phyloP scores from a whole-genome alignment of 2,797 vertebrate genomes.

The Avahi laniger region DNA sequence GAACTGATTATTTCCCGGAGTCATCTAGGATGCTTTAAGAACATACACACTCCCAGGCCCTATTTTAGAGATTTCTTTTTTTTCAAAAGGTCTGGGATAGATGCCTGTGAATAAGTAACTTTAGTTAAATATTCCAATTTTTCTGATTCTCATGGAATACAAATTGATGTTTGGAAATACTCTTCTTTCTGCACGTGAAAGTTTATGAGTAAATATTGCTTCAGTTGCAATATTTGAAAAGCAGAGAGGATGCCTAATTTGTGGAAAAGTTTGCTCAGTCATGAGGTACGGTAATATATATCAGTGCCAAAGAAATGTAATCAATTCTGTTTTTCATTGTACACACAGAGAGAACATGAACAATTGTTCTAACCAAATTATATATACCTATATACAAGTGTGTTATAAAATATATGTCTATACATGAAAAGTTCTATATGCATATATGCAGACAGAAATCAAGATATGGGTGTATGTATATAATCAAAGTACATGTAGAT shows the following conservation, averaged over 20 bases:
- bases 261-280: neutral
- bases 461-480: neutral
- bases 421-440: neutral
- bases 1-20: neutral
- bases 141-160: neutral
- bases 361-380: neutral
- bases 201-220: neutral
- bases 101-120: neutral
- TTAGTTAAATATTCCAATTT: neutral
- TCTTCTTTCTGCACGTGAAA: neutral
- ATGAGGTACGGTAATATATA: neutral
- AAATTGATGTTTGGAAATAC: neutral
- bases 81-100: neutral
- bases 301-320: neutral
- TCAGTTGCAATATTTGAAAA: neutral
- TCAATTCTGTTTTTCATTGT: neutral
- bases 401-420: neutral
- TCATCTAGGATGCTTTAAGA: neutral
- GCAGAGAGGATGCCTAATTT: neutral
- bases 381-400: neutral
- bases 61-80: neutral
- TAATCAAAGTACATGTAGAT: neutral
- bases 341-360: neutral
- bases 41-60: rapidly evolving
- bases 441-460: neutral